Conservation (phyloP, 2,888 invertebrate genomes). For the Platynereis dumerilii region DNA sequence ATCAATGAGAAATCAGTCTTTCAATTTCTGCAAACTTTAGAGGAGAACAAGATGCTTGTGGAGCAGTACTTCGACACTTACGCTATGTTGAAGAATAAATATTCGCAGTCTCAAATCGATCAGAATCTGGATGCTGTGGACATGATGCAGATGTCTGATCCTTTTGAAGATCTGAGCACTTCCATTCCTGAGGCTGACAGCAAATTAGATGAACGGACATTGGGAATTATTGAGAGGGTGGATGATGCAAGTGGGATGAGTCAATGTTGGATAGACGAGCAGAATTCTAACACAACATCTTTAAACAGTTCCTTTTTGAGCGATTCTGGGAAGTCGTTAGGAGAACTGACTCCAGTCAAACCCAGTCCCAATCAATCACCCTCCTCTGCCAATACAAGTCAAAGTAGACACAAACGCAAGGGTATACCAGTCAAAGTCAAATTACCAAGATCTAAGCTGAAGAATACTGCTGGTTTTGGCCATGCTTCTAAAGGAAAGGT, state of each 20-base stretch:
- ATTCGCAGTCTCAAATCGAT: constrained; percentile 24
- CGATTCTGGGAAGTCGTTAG: constrained; percentile 15
- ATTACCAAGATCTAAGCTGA: constrained; percentile 1
- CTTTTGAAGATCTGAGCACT: neutral
- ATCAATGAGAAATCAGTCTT: constrained; percentile 70
- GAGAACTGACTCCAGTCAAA: neutral
- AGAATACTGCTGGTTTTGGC: neutral
- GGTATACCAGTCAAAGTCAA: constrained; percentile 10
- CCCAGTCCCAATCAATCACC: neutral
- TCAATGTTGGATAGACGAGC: constrained; percentile 12
- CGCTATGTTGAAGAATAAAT: constrained; percentile 42
- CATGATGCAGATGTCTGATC: neutral
- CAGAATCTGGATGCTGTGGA: neutral
- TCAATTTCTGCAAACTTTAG: constrained; percentile 67
- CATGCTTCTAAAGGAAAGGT: constrained; percentile 4
- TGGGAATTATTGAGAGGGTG: neutral
- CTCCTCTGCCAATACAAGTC: too few relatives aligned
- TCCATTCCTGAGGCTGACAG: neutral
- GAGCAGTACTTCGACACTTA: constrained; percentile 48
- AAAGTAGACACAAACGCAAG: constrained; percentile 6
- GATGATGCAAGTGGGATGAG: neutral
- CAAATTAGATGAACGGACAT: neutral
- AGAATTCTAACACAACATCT: neutral
- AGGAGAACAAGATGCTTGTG: constrained; percentile 64
- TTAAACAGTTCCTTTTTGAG: constrained; percentile 11